Conservation (phyloP, 2,888 invertebrate genomes). For the Ptychoptera albimana region DNA sequence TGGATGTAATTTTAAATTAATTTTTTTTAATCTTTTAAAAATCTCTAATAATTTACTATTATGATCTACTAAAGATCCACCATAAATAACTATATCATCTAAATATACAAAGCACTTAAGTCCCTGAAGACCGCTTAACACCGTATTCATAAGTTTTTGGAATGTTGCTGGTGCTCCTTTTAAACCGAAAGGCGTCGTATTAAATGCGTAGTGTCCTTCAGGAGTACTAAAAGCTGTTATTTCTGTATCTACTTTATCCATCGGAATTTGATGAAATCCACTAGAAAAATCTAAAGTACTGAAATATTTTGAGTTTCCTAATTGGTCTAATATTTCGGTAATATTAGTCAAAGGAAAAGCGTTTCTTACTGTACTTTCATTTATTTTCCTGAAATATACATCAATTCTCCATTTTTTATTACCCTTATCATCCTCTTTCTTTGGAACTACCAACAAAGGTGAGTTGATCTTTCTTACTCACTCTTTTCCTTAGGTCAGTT, state of each 20-base stretch:
- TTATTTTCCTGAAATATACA: no score
- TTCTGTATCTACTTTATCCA: slow-evolving; percentile 6
- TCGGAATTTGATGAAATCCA: slow-evolving; percentile 9
- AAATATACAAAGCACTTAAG: slow-evolving; percentile 10
- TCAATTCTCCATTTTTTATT: no score
- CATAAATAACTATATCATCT: slow-evolving; percentile 18
- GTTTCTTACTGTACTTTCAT: no score
- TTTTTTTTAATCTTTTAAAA: slow-evolving; percentile 10
- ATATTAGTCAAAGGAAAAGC: no score
- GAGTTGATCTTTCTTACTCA: no score
- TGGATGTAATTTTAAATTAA: slow-evolving; percentile 12
- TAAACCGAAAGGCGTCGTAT: slow-evolving; percentile 13
- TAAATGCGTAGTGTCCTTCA: slow-evolving; percentile 12
- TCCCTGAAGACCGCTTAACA: slow-evolving; percentile 13
- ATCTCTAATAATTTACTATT: slow-evolving; percentile 9
- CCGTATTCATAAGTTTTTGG: slow-evolving; percentile 17
- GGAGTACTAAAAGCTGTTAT: slow-evolving; percentile 12
- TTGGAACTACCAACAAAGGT: background rate
- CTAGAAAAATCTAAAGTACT: slow-evolving; percentile 10
- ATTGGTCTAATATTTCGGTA: slow-evolving; percentile 9
- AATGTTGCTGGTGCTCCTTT: slow-evolving; percentile 17
- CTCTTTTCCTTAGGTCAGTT: no score
- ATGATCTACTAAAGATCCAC: slow-evolving; percentile 11
- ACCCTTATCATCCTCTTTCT: background rate
- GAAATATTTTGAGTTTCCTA: slow-evolving; percentile 10